phyloP scores from a whole-genome alignment of 1,140 invertebrate species.

The Cryptotermes secundus region DNA sequence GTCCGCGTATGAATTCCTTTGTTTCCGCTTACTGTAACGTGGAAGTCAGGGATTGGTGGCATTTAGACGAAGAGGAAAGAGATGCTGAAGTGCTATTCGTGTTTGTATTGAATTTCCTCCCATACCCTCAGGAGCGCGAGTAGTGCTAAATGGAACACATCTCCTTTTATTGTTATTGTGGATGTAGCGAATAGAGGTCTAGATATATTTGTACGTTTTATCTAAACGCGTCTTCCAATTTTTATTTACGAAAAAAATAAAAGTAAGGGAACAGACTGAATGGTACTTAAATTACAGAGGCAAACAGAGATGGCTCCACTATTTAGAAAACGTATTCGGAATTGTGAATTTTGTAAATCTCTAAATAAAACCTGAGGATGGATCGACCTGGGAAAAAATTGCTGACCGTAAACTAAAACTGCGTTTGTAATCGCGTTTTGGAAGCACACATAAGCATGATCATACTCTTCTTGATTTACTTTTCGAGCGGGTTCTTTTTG shows the following conservation, averaged over 20 bases:
- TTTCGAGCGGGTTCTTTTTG: no score
- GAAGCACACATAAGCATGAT: no score
- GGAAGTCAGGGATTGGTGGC: neutral
- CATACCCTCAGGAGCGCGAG: neutral
- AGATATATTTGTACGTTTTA: neutral
- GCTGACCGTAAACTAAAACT: no score
- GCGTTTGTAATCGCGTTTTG: no score
- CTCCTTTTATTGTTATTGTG: constrained; percentile 20
- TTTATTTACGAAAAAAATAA: constrained; percentile 4
- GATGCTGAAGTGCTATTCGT: constrained; percentile 8
- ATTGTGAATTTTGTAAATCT: no score
- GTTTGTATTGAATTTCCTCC: constrained; percentile 17
- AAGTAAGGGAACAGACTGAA: neutral
- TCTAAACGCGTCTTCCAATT: constrained; percentile 1
- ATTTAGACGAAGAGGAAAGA: neutral
- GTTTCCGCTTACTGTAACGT: neutral
- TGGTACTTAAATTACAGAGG: neutral
- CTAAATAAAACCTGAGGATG: no score
- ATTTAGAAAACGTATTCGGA: neutral
- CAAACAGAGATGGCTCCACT: neutral
- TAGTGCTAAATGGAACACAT: constrained; percentile 16
- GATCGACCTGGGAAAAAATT: no score
- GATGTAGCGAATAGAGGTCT: neutral
- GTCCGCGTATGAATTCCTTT: neutral
- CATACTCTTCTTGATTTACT: no score